These are phyloP conservation scores for Dicyrtomina minuta DNA, from an alignment of 2,888 invertebrate genomes.

Conservation along the genomic window DNA sequence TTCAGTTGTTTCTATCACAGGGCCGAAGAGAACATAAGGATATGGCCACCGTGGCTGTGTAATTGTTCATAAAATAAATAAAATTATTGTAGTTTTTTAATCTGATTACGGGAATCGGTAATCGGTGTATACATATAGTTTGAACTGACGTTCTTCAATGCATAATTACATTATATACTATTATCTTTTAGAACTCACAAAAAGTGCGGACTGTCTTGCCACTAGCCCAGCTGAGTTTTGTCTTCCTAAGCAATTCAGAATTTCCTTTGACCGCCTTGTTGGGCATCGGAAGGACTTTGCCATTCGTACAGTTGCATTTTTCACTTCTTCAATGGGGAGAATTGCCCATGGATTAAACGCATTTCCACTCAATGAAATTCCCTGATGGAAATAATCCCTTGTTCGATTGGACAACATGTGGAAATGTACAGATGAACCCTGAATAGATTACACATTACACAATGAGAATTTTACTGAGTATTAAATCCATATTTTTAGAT, in stretches of 20 bases:
- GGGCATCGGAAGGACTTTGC: conserved; percentile 33
- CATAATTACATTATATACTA: no score
- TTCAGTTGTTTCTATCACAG: conserved; percentile 37
- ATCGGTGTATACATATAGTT: no score
- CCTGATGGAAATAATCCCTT: conserved; percentile 37
- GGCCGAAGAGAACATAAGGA: conserved; percentile 41
- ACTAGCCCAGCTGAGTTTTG: conserved; percentile 8
- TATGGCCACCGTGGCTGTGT: conserved; percentile 11
- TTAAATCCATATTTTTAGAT: no score
- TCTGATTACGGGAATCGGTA: no score
- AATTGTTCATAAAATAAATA: neutral
- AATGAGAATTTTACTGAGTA: no score
- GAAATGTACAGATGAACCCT: conserved; percentile 43
- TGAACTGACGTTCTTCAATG: no score
- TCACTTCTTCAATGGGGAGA: conserved; percentile 32
- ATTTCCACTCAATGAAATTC: conserved; percentile 44
- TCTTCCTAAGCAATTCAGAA: neutral
- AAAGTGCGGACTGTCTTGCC: conserved; percentile 8
- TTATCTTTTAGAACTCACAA: conserved; percentile 9
- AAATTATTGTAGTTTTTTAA: neutral
- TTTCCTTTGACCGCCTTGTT: neutral
- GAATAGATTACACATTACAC: neutral
- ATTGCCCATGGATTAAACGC: conserved; percentile 47
- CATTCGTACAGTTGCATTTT: conserved; percentile 36
- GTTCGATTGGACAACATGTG: conserved; percentile 44